Percentiles rank a stretch among this genome's conserved stretches.
Conservation (phyloP, 2,797 vertebrate genomes). For the Capromys pilorides region DNA sequence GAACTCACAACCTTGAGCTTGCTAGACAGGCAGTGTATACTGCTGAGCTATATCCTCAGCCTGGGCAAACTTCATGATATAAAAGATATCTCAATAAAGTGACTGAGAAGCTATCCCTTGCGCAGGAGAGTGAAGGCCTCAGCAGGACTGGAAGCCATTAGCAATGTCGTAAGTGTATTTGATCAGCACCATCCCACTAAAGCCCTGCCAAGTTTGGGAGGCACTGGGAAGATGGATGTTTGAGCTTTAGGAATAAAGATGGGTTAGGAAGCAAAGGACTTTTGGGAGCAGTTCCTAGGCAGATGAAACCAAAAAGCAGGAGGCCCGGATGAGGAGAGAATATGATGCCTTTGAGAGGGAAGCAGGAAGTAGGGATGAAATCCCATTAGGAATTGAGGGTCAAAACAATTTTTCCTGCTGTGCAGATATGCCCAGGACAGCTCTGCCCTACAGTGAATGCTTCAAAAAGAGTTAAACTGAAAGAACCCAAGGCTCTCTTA, state of each 20-base stretch:
- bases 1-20: no score
- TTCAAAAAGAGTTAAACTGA: not conserved
- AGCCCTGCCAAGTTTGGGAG: not conserved
- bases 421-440: not conserved
- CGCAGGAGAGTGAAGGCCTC: not conserved
- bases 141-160: not conserved
- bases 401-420: not conserved
- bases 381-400: not conserved
- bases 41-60: no score
- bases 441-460: not conserved
- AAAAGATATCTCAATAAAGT: constrained; percentile 14
- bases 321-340: not conserved
- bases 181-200: not conserved
- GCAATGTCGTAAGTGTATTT: not conserved
- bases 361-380: not conserved
- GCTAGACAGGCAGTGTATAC: no score
- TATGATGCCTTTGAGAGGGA: not conserved
- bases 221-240: not conserved
- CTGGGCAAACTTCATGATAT: not conserved
- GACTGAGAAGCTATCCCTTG: not conserved
- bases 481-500: not conserved
- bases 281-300: not conserved
- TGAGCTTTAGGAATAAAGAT: not conserved
- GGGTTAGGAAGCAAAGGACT: not conserved
- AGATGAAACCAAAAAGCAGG: not conserved